Base-by-base conservation (phyloP, 2,113 vertebrate species). In the Rhombomys opimus region DNA sequence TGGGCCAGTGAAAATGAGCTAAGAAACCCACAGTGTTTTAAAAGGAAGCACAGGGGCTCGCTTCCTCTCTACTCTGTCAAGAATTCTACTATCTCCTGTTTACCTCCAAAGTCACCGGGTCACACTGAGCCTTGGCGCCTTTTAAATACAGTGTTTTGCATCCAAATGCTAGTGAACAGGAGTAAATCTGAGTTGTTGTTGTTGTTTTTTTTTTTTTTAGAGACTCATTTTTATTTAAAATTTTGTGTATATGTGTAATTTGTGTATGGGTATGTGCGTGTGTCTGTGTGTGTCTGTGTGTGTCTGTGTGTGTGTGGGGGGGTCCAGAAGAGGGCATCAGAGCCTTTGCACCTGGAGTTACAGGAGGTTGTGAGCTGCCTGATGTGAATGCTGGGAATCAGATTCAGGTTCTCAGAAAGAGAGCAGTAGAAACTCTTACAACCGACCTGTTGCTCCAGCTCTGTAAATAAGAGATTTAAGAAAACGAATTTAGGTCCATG, bases 21-120 rank as follows among this genome's bases (percentile, higher is more conserved):
- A 96, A 95, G 96, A 98, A 98, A 90, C 91, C 97, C 88, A 15
- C 82, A 93, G 94, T 97, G 18, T 57, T 50, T 96, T 97, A 77
- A 90, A 92, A 95, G 90, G 76, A 81, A 95, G 15, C 0, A 18
- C 77, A n/a, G 67, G 54, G 25, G 41, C 81, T 72, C 81, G 57
- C 52, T 94, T 93, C 52, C 46, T 89, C 25, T 84, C 22, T 72
- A 22, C 3, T 91, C 57, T 72, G 0, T 38, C 6, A 92, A 92
- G 52, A 92, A 32, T 18, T 93, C 27, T 85, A 9, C 20, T 54
- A 25, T 22, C 3, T 76, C 14, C 32, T 84, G 46, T 38, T n/a
- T 90, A 1, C 1, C 27, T 92, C 32, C 30, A 82, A 18, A 80
- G 20, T 23, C 61, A 50, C 0, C 20, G 15, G 67, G 54, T 50